A percentile compares a stretch with the other conserved stretches of the same genome.
Conservation (phyloP, 1,140 invertebrate species). For the Drosophila chauvacae region DNA sequence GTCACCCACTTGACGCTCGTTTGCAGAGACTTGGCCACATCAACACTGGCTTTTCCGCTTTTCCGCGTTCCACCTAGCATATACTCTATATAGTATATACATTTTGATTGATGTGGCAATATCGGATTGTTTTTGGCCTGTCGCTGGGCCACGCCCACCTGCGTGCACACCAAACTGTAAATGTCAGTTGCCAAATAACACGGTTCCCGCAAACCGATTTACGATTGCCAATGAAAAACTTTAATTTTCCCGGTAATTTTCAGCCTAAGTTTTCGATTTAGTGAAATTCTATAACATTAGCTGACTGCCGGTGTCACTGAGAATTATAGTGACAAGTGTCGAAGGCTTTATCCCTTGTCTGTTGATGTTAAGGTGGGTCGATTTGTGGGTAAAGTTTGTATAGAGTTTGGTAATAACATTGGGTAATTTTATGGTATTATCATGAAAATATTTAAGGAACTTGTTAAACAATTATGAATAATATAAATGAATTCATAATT, state of each 20-base stretch:
- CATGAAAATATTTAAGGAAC: background rate
- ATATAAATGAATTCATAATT: background rate
- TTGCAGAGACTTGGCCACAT: conserved; percentile 47
- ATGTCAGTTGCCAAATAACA: conserved; percentile 50
- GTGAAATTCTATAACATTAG: conserved; percentile 6
- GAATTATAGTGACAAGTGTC: conserved; percentile 9
- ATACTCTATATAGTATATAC: conserved; percentile 3
- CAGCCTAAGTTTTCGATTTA: conserved; percentile 10
- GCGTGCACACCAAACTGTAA: conserved; percentile 34
- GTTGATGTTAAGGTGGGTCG: background rate
- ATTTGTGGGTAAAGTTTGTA: background rate
- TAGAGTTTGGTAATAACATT: background rate
- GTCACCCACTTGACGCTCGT: conserved; percentile 54
- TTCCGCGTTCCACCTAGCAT: background rate
- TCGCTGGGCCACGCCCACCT: conserved; percentile 43
- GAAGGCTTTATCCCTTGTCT: background rate
- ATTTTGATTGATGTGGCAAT: conserved; percentile 61
- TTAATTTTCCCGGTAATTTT: conserved; percentile 24
- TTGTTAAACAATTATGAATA: background rate
- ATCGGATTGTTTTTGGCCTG: conserved; percentile 44
- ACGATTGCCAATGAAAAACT: conserved; percentile 36
- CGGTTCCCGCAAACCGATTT: conserved; percentile 30
- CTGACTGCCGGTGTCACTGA: background rate
- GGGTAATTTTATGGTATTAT: background rate
- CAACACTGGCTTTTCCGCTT: conserved; percentile 19